Base-by-base conservation (phyloP, 2,113 vertebrate genomes). In the Bos indicus region DNA sequence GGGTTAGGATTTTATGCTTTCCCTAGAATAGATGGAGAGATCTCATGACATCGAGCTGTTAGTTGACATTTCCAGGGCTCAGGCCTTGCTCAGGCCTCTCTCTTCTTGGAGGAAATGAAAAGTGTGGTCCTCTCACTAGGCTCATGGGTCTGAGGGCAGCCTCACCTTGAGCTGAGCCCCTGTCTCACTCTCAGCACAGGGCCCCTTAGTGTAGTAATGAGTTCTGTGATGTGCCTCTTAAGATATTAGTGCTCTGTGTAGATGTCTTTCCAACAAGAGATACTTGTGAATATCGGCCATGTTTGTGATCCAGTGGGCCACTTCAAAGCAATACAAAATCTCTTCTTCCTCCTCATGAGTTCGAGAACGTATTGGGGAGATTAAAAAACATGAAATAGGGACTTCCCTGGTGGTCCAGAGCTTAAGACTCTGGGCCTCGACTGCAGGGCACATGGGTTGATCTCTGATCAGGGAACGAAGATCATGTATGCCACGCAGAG, bases 301-400 rank as follows among this genome's bases (percentile, higher is more conserved):
- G 46, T 97, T 95, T 26, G 40, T 46, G 25, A 94, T 71, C 56
- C 17, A 80, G 12, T 25, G 48, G 14, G 51, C 56, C 52, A 77
- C 28, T 97, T 97, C 74, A 95, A 95, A 95, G 84, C 46, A 36
- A 64, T 74, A 74, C 40, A 54, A 92, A 87, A 88, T 83, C 33
- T 48, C 56, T 91, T 95, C 12, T 36, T 91, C 52, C 8, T 82
- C 14, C 59, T 96, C 26, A 85, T 85, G 59, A 93, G 12, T 91
- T 98, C 36, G 80, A 56, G 51, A 93, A 59, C 71, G 56, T 94
- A 16, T 54, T 88, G 74, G 64, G 52, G 33, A 94, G 43, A 94
- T 57, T 82, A 28, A 60, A 80, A 64, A 90, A 33, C 21, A 9
- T 90, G 59, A 9, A 77, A 43, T 14, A 43, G 11, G 23, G 23